These are phyloP conservation scores for Drosophila eohydei DNA, from an alignment of 2,888 invertebrate genomes.

Conservation along the genomic window DNA sequence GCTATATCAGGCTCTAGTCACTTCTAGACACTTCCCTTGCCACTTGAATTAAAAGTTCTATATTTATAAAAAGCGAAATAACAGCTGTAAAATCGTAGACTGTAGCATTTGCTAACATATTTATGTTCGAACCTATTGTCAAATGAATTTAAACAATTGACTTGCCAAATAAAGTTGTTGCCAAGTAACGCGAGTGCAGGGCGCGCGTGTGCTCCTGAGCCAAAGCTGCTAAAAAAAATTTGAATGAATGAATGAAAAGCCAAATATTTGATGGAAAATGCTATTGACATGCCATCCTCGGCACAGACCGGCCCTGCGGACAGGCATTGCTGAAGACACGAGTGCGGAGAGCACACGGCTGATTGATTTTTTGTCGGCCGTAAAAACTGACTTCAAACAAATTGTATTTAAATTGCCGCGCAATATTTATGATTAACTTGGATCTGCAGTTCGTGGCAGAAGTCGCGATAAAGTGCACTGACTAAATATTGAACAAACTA, in stretches of 20 bases:
- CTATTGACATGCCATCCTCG: conserved; percentile 36
- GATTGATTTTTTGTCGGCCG: conserved; percentile 33
- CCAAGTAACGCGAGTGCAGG: conserved; percentile 20
- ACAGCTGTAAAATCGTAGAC: neutral
- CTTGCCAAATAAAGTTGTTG: conserved; percentile 39
- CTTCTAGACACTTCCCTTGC: neutral
- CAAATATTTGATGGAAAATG: conserved; percentile 25
- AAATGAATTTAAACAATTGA: conserved; percentile 8
- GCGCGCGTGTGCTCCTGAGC: neutral
- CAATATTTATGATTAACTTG: conserved; percentile 27
- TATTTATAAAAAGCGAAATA: neutral
- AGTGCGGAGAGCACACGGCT: conserved; percentile 2
- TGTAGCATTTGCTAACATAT: neutral
- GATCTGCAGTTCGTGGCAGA: neutral
- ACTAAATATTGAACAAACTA: conserved; percentile 19
- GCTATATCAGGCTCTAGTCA: neutral
- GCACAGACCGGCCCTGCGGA: neutral
- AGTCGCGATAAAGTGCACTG: conserved; percentile 5
- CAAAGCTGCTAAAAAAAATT: neutral
- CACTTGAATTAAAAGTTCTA: neutral
- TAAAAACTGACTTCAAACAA: neutral
- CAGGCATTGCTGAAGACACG: neutral
- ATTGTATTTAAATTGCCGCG: conserved; percentile 10
- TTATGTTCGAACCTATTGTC: neutral
- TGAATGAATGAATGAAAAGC: conserved; percentile 9